Percentiles rank a stretch among this genome's conserved stretches.
These are phyloP conservation scores for Drosophila kanekoi DNA, from an alignment of 2,888 invertebrate species.

Conservation along the genomic window DNA sequence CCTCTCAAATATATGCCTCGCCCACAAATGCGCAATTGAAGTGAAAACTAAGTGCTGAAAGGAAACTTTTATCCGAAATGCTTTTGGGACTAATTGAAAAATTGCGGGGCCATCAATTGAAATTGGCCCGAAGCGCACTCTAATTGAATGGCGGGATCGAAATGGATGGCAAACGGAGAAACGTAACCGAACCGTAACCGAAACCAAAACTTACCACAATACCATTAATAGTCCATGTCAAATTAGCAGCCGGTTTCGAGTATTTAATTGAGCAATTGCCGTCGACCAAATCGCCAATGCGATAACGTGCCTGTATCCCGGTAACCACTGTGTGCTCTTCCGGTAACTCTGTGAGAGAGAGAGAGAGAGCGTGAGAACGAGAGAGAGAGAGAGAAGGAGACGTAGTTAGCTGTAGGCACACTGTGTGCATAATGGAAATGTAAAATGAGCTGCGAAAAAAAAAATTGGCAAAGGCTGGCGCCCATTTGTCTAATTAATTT, in stretches of 20 bases:
- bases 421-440: slow-evolving; percentile 54
- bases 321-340: slow-evolving; percentile 86
- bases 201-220: slow-evolving; percentile 85
- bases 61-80: slow-evolving; percentile 32
- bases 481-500: slow-evolving; percentile 84
- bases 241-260: slow-evolving; percentile 87
- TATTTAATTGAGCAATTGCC: slow-evolving; percentile 87
- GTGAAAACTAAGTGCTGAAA: slow-evolving; percentile 25
- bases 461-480: slow-evolving; percentile 50
- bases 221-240: slow-evolving; percentile 88
- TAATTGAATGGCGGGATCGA: slow-evolving; percentile 47
- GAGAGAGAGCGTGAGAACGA: slow-evolving; percentile 16
- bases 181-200: slow-evolving; percentile 31
- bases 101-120: slow-evolving; percentile 70
- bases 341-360: slow-evolving; percentile 85
- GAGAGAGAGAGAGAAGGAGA: slow-evolving; percentile 13
- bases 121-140: slow-evolving; percentile 55
- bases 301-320: slow-evolving; percentile 86
- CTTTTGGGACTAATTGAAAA: slow-evolving; percentile 70
- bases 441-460: slow-evolving; percentile 68
- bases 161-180: slow-evolving; percentile 28
- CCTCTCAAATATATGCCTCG: not conserved
- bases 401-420: slow-evolving; percentile 12
- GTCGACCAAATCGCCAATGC: slow-evolving; percentile 86
- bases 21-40: slow-evolving; percentile 21